Evolutionary conservation across 2,888 invertebrate genomes (phyloP).

Genomic region (Sussaba pulchella): DNA sequence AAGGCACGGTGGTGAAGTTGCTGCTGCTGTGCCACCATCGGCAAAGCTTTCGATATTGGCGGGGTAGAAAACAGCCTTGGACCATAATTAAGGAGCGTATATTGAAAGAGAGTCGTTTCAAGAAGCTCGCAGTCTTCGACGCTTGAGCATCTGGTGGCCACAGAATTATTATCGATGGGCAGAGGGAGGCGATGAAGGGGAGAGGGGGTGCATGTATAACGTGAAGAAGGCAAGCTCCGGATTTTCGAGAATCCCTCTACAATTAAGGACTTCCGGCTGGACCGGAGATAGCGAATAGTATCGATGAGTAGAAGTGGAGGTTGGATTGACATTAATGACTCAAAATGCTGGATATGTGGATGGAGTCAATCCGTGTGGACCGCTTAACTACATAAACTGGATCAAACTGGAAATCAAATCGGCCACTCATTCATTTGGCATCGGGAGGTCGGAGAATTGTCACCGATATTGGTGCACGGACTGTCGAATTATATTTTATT

Average conservation of each 20-base stretch:
- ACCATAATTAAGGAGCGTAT: constrained; percentile 55
- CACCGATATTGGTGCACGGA: no score
- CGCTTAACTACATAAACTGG: no score
- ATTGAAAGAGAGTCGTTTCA: constrained; percentile 55
- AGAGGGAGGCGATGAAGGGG: no score
- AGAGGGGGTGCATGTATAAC: constrained; percentile 3
- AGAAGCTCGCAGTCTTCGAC: constrained; percentile 24
- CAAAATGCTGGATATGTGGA: no score
- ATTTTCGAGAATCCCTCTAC: constrained; percentile 22
- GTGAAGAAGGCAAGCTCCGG: not conserved
- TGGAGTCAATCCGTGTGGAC: no score
- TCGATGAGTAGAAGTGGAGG: no score
- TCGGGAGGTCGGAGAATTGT: no score
- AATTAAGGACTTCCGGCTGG: not conserved
- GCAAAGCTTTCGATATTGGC: constrained; percentile 37
- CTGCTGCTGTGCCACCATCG: not conserved
- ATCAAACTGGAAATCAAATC: no score
- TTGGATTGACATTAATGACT: no score
- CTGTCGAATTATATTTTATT: no score
- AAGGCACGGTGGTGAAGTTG: constrained; percentile 28
- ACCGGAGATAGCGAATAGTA: not conserved
- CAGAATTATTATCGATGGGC: constrained; percentile 46
- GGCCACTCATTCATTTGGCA: no score
- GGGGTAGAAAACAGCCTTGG: constrained; percentile 11
- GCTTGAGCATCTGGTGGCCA: constrained; percentile 15